Conservation (phyloP, 2,797 vertebrate genomes). For the Salmo trutta region DNA sequence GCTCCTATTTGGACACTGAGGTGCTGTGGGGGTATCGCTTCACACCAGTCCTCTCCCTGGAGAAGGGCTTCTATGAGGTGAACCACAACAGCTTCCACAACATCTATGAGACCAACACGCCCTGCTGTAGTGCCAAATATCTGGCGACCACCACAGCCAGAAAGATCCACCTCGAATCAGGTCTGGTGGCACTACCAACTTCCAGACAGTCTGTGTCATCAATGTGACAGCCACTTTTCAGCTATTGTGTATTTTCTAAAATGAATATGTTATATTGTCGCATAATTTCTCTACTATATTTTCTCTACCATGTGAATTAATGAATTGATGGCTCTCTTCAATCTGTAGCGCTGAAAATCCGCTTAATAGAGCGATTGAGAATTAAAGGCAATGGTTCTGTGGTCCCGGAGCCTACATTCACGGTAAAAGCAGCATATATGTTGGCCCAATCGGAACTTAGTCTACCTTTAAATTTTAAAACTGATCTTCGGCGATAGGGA, state of each 20-base stretch:
- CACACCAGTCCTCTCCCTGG: constrained; percentile 84
- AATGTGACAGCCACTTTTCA: not conserved
- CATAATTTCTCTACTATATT: too few relatives aligned
- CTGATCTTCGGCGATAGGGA: too few relatives aligned
- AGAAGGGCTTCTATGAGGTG: constrained; percentile 87
- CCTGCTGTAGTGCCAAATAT: constrained; percentile 81
- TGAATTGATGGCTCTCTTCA: too few relatives aligned
- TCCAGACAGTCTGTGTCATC: not conserved
- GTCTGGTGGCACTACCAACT: not conserved
- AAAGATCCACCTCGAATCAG: not conserved
- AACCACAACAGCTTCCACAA: constrained; percentile 87
- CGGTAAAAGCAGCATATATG: too few relatives aligned
- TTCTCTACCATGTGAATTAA: not conserved
- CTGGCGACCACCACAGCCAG: constrained; percentile 60
- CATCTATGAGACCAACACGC: constrained; percentile 84
- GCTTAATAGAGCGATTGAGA: too few relatives aligned
- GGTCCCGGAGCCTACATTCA: too few relatives aligned
- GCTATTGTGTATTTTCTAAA: too few relatives aligned
- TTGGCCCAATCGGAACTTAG: too few relatives aligned
- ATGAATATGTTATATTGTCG: too few relatives aligned
- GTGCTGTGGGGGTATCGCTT: constrained; percentile 87
- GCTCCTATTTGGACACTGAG: constrained; percentile 85
- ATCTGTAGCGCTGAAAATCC: too few relatives aligned
- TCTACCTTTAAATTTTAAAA: too few relatives aligned
- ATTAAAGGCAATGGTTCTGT: too few relatives aligned